Conservation (phyloP, 2,888 invertebrate genomes). For the Agonopterix alstromeriana region DNA sequence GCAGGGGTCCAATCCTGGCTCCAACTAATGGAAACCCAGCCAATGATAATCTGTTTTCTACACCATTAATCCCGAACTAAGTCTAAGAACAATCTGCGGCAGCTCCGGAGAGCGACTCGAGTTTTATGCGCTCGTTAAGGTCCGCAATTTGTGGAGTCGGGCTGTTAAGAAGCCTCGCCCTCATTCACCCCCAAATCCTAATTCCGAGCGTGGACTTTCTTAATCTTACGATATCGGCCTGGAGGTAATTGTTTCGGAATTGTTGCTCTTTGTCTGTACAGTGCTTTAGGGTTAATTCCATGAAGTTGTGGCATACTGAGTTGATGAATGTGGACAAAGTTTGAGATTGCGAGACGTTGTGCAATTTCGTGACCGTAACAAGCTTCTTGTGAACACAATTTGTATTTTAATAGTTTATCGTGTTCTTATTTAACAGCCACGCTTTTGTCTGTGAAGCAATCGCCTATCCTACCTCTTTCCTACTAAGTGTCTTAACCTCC, state of each 20-base stretch:
- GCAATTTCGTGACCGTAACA: too few species aligned
- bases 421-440: too few species aligned
- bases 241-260: slow-evolving; percentile 75
- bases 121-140: slow-evolving; percentile 76
- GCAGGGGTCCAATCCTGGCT: slow-evolving; percentile 58
- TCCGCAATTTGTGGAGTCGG: slow-evolving; percentile 76
- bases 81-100: slow-evolving; percentile 74
- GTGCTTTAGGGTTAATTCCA: too few species aligned
- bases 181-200: slow-evolving; percentile 67
- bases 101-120: slow-evolving; percentile 67
- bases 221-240: slow-evolving; percentile 74
- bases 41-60: slow-evolving; percentile 79
- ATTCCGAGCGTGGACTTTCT: slow-evolving; percentile 73
- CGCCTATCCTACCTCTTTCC: too few species aligned
- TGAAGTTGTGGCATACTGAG: too few species aligned
- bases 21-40: slow-evolving; percentile 69
- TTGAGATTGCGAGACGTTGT: too few species aligned
- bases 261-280: slow-evolving; percentile 33
- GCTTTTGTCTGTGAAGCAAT: too few species aligned
- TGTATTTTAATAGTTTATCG: too few species aligned
- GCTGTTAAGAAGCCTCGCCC: slow-evolving; percentile 66
- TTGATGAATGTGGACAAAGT: too few species aligned
- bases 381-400: too few species aligned
- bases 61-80: slow-evolving; percentile 78
- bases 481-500: too few species aligned